Evolutionary conservation across 1,140 invertebrate genomes (phyloP).

Genomic region (Danaus melanippus): DNA sequence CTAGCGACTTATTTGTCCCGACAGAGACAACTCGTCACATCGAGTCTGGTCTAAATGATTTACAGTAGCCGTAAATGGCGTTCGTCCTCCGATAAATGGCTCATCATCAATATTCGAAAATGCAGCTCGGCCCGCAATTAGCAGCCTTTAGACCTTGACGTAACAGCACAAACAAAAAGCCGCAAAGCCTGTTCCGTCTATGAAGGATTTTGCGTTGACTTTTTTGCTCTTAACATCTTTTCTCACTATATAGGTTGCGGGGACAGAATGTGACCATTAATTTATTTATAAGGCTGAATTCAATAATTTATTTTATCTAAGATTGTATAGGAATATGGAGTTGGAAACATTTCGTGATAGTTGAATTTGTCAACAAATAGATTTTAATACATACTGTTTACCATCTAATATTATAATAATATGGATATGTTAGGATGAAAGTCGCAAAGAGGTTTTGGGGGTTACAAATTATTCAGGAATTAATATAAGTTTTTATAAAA

Average conservation of each 20-base stretch:
- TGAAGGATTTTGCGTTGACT: slow-evolving; percentile 16
- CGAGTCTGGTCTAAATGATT: slow-evolving; percentile 59
- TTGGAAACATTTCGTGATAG: too few relatives aligned
- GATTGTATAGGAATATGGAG: too few relatives aligned
- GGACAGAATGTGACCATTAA: slow-evolving; percentile 11
- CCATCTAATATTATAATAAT: too few relatives aligned
- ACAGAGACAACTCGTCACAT: slow-evolving; percentile 63
- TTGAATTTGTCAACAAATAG: too few relatives aligned
- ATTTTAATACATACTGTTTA: too few relatives aligned
- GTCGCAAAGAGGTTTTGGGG: too few relatives aligned
- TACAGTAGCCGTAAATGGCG: slow-evolving; percentile 63
- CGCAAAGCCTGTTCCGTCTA: slow-evolving; percentile 50
- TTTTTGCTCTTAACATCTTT: slow-evolving; percentile 11
- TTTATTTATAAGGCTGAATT: neutral
- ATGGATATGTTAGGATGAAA: too few relatives aligned
- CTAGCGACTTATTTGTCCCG: slow-evolving; percentile 59
- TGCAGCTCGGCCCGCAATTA: slow-evolving; percentile 65
- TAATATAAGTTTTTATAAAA: too few relatives aligned
- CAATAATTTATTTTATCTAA: too few relatives aligned
- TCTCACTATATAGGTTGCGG: slow-evolving; percentile 20
- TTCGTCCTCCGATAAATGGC: slow-evolving; percentile 66
- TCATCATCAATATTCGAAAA: slow-evolving; percentile 71
- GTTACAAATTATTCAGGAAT: too few relatives aligned
- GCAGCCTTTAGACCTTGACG: slow-evolving; percentile 66
- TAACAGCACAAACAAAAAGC: slow-evolving; percentile 51